Percentiles rank a stretch among this genome's conserved stretches.
phyloP scores from a whole-genome alignment of 2,797 vertebrate genomes.

The Gymnodraco acuticeps region DNA sequence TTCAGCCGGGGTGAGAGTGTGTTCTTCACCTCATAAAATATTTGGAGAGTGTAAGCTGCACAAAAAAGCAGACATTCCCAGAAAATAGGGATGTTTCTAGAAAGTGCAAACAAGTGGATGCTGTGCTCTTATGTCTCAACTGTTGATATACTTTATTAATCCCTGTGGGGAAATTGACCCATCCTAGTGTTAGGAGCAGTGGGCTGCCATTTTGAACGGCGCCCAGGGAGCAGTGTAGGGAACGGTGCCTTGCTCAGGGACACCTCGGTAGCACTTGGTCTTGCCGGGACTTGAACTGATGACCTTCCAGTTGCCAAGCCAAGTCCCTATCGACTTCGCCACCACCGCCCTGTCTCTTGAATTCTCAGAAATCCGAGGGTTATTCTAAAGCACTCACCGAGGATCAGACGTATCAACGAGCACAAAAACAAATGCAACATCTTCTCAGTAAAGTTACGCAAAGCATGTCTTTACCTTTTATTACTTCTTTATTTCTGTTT shows the following conservation, averaged over 20 bases:
- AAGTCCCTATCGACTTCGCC: no score
- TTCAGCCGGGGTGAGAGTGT: conserved; percentile 2
- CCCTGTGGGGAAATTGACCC: no score
- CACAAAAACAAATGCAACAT: not conserved
- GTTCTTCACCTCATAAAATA: not conserved
- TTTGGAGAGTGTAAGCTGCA: not conserved
- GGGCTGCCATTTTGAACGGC: no score
- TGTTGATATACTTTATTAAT: no score
- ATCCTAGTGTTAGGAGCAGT: no score
- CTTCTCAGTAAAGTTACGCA: not conserved
- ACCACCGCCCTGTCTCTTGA: no score
- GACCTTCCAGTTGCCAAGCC: no score
- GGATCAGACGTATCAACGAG: not conserved
- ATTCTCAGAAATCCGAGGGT: not conserved
- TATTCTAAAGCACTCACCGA: conserved; percentile 11
- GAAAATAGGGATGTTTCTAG: conserved; percentile 10
- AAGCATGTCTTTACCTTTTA: conserved; percentile 14
- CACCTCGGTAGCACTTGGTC: no score
- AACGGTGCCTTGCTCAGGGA: no score
- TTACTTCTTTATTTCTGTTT: conserved; percentile 18
- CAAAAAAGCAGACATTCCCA: conserved; percentile 1
- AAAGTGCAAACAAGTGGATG: conserved; percentile 9
- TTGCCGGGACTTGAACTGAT: no score
- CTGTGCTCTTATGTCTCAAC: not conserved
- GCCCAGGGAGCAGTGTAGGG: no score